Conservation (phyloP, 2,113 vertebrate genomes). For the rat (Rattus norvegicus) region GRCr8 NC_086020.1:31575501-31576000, state of each 20-base stretch:
- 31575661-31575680: slow-evolving; percentile 73
- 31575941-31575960: neutral
- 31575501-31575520: slow-evolving; percentile 77
- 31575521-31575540: slow-evolving; percentile 81
- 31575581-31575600: slow-evolving; percentile 64
- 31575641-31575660: slow-evolving; percentile 62
- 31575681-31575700: slow-evolving; percentile 63
- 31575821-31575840: slow-evolving; percentile 51
- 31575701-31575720: slow-evolving; percentile 62
- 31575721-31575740: slow-evolving; percentile 62
- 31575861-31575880: slow-evolving; percentile 44
- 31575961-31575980: neutral
- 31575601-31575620: slow-evolving; percentile 1
- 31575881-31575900: neutral
- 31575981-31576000: neutral
- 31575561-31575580: slow-evolving; percentile 62
- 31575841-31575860: slow-evolving; percentile 62
- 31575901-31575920: slow-evolving; percentile 14
- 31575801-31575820: slow-evolving; percentile 19
- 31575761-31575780: slow-evolving; percentile 61
- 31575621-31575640: slow-evolving; percentile 49
- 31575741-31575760: slow-evolving; percentile 45
- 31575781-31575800: slow-evolving; percentile 38
- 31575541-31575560: slow-evolving; percentile 82
- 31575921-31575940: neutral